Evolutionary conservation across 2,888 invertebrate genomes (phyloP).

Genomic region (Leucoma salicis): DNA sequence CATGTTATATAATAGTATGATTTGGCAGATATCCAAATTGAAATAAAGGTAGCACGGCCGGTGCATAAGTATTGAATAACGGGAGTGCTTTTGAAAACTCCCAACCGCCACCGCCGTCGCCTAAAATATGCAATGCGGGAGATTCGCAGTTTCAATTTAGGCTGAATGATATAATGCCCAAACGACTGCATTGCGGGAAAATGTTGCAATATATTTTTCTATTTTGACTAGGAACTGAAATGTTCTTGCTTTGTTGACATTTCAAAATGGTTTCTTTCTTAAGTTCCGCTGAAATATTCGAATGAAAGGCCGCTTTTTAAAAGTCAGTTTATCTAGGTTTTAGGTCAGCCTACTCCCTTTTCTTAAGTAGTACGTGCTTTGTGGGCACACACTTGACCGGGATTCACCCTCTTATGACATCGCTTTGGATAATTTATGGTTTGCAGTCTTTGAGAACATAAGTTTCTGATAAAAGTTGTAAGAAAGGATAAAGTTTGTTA

Average conservation of each 20-base stretch:
- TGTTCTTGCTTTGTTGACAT: neutral
- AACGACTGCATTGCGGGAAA: neutral
- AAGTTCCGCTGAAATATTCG: neutral
- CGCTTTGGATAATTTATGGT: neutral
- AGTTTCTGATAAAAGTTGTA: no score
- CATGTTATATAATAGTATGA: neutral
- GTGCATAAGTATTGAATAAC: neutral
- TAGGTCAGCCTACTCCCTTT: constrained; percentile 23
- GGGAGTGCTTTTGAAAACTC: neutral
- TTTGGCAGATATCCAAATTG: neutral
- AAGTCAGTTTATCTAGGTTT: constrained; percentile 7
- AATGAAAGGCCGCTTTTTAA: constrained; percentile 1
- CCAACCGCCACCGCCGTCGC: neutral
- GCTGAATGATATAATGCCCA: no score
- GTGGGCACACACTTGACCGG: constrained; percentile 28
- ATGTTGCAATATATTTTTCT: no score
- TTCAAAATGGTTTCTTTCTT: neutral
- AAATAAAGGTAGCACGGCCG: neutral
- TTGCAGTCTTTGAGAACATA: no score
- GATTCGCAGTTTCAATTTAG: neutral
- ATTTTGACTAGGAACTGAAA: no score
- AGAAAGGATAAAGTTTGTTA: no score
- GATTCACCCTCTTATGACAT: constrained; percentile 8
- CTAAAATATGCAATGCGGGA: neutral
- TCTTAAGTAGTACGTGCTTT: constrained; percentile 27